Evolutionary conservation across 2,113 vertebrate species (phyloP).

Genomic region (Triplophysa tibetana): DNA sequence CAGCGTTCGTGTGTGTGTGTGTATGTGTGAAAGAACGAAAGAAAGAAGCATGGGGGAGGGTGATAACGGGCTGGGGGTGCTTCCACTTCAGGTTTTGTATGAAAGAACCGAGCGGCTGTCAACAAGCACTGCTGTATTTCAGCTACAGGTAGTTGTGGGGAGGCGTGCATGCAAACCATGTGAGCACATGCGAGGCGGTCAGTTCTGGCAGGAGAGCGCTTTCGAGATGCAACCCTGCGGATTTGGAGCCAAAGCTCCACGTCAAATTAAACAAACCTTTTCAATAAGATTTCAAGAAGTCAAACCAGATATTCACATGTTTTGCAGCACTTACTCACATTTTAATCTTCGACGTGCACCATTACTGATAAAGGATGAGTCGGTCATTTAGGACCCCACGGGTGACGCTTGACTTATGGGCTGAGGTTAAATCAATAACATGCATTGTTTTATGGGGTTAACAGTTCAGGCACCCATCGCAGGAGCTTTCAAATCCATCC

Average conservation of each 20-base stretch:
- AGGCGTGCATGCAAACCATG: slow-evolving; percentile 3
- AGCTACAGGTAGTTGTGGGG: slow-evolving; percentile 55
- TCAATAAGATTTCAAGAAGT: neutral
- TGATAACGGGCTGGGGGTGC: slow-evolving; percentile 40
- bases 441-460: slow-evolving; percentile 58
- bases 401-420: slow-evolving; percentile 26
- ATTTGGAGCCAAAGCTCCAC: slow-evolving; percentile 7
- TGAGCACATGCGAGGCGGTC: neutral
- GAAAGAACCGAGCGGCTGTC: slow-evolving; percentile 24
- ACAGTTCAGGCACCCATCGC: slow-evolving; percentile 60
- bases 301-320: no score
- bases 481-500: slow-evolving; percentile 58
- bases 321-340: neutral
- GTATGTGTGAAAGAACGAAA: slow-evolving; percentile 52
- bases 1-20: slow-evolving; percentile 62
- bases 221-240: neutral
- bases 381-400: slow-evolving; percentile 18
- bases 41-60: slow-evolving; percentile 34
- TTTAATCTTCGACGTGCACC: neutral
- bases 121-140: slow-evolving; percentile 28
- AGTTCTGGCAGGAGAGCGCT: neutral
- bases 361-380: neutral
- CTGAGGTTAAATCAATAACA: slow-evolving; percentile 46
- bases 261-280: neutral
- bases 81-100: slow-evolving; percentile 43